phyloP scores from a whole-genome alignment of 2,888 invertebrate species.

The Chaetoderma sp. region DNA sequence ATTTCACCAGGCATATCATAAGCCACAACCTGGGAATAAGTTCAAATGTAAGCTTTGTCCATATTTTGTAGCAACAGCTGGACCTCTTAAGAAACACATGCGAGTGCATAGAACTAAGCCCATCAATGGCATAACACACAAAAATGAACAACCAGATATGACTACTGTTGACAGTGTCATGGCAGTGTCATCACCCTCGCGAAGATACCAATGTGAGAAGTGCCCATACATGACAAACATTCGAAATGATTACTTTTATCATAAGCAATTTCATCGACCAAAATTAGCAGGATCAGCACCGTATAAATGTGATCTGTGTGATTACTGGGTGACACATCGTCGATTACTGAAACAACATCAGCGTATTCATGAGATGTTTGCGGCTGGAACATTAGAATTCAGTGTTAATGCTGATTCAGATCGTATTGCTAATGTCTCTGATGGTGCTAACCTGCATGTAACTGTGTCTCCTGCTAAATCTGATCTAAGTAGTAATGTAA shows the following conservation, averaged over 20 bases:
- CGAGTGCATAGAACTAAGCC: slow-evolving; percentile 72
- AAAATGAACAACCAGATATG: too few relatives aligned
- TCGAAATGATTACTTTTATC: slow-evolving; percentile 87
- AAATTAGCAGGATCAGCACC: slow-evolving; percentile 77
- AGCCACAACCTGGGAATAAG: slow-evolving; percentile 76
- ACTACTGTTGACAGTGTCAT: background rate
- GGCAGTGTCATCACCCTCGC: background rate
- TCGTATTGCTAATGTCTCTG: slow-evolving; percentile 4
- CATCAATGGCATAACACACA: background rate
- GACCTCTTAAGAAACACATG: slow-evolving; percentile 77
- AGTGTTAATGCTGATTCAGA: slow-evolving; percentile 16
- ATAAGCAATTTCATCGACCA: slow-evolving; percentile 86
- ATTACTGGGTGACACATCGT: slow-evolving; percentile 83
- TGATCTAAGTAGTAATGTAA: slow-evolving; percentile 47
- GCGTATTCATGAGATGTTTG: slow-evolving; percentile 75
- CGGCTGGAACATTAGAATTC: background rate
- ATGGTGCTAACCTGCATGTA: background rate
- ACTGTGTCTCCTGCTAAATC: slow-evolving; percentile 57
- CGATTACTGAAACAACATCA: slow-evolving; percentile 87
- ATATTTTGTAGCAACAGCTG: slow-evolving; percentile 76
- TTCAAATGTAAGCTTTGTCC: slow-evolving; percentile 86
- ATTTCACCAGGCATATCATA: slow-evolving; percentile 78
- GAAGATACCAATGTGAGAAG: slow-evolving; percentile 80
- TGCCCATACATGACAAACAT: slow-evolving; percentile 89
- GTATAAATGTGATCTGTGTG: slow-evolving; percentile 86